These are phyloP conservation scores for Cheilinus undulatus DNA, from an alignment of 2,113 vertebrate species.

Conservation along the genomic window DNA sequence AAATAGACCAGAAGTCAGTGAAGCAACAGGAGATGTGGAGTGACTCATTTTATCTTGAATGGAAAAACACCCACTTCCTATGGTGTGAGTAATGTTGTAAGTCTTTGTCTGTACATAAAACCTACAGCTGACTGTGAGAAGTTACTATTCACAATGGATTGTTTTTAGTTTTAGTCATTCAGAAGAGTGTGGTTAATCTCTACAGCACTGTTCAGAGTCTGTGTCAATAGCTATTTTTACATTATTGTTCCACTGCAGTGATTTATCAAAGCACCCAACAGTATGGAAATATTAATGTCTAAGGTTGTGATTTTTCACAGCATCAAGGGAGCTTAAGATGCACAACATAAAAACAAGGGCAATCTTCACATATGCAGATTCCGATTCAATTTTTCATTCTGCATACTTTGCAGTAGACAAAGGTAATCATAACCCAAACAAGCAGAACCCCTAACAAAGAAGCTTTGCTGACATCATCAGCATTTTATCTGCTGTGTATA, in stretches of 20 bases:
- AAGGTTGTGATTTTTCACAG: no score
- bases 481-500: no score
- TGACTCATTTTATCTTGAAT: constrained; percentile 36
- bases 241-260: no score
- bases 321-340: no score
- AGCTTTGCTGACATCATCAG: neutral
- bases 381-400: no score
- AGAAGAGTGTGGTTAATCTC: constrained; percentile 6
- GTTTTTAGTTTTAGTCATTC: constrained; percentile 17
- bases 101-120: neutral
- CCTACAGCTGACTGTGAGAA: neutral
- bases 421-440: neutral
- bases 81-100: neutral
- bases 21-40: neutral
- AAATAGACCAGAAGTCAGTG: neutral
- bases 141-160: constrained; percentile 9
- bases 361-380: no score
- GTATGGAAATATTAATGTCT: no score
- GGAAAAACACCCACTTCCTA: neutral
- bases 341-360: no score
- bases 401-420: no score
- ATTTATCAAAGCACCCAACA: no score
- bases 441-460: neutral
- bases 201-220: neutral
- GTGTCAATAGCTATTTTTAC: neutral